These are phyloP conservation scores for Grammomys dolichurus DNA, from an alignment of 2,113 vertebrate species.

Conservation along the genomic window DNA sequence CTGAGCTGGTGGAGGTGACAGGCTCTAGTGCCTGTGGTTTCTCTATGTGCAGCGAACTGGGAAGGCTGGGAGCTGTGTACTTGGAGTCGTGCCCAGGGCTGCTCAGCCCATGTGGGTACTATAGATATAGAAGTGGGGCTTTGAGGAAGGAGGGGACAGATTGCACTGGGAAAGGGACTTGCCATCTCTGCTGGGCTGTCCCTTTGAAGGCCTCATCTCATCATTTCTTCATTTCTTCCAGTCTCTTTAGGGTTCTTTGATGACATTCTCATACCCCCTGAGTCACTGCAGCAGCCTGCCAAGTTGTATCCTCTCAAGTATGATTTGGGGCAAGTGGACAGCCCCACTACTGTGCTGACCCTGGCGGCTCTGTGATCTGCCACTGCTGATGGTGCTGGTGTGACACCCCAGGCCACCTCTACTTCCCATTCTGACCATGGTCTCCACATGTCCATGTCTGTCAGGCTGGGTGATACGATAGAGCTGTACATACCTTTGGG, in stretches of 20 bases:
- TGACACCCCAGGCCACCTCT: not conserved
- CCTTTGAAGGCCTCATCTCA: accelerated
- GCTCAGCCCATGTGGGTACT: not conserved
- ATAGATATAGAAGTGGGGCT: not conserved
- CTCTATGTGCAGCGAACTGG: not conserved
- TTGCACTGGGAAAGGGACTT: not conserved
- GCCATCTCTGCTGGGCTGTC: not conserved
- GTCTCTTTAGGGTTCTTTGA: conserved; percentile 97
- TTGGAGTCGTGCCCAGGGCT: not conserved
- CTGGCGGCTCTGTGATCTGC: not conserved
- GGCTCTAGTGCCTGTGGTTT: accelerated
- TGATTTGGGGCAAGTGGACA: not conserved
- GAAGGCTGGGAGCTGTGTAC: not conserved
- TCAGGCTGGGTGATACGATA: not conserved
- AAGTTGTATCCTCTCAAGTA: conserved; percentile 95
- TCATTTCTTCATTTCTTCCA: conserved; percentile 72
- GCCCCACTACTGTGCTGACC: not conserved
- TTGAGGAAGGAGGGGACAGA: not conserved
- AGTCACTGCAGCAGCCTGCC: conserved; percentile 96
- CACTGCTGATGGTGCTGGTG: not conserved
- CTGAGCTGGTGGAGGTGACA: not conserved
- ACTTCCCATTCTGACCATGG: accelerated
- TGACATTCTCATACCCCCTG: conserved; percentile 95
- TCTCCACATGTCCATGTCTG: accelerated
- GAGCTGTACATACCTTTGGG: no score